Base-by-base conservation (phyloP, 2,797 vertebrate species). In the Leuciscus waleckii region DNA sequence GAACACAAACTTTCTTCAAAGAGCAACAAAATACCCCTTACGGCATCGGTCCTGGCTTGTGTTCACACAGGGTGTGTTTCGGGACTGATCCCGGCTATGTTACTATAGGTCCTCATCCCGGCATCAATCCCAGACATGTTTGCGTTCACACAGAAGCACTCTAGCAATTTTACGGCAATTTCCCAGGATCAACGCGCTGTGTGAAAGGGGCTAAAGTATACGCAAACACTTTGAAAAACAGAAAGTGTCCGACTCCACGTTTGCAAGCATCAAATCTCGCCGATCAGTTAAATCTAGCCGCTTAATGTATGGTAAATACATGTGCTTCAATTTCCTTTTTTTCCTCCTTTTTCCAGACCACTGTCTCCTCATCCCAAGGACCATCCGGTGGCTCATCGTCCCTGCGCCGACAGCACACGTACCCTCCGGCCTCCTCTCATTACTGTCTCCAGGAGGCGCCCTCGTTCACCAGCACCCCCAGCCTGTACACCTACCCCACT, bases 391-490 rank as follows among this genome's bases (percentile, higher is more conserved):
- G 91, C 7, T 93, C 93, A 1, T 88, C 82, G 17, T 80, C 85
- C 7, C 81, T 90, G 16, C 97, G 97, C 26, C 96, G 97, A 88
- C 98, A 99, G 94, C 97, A 97, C 90, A 96, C 97, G 1, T 98
- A 97, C 76, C 97, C 97, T 58, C 95, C 97, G 41, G 94, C 95
- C 71, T 93, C 96, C 32, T 95, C 98, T 92, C 97, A 98, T 90
- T 99, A 98, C 93, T 94, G 92, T 87, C 98, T 98, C 89, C 97
- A 97, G 43, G 98, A 99, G 69, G 95, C 97, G 67, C 95, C 97
- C 0, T 94, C 97, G 85, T 94, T 98, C 92, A 94, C 95, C 80
- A 90, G 96, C 1, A 87, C 95, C 69, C 93, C 97, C 13, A 93
- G 96, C 86, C 95, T 99, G 88, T 99, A 98, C 93, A 96, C 97